phyloP scores from a whole-genome alignment of 2,888 invertebrate species.

The Scaptomyza cyrtandrae region DNA sequence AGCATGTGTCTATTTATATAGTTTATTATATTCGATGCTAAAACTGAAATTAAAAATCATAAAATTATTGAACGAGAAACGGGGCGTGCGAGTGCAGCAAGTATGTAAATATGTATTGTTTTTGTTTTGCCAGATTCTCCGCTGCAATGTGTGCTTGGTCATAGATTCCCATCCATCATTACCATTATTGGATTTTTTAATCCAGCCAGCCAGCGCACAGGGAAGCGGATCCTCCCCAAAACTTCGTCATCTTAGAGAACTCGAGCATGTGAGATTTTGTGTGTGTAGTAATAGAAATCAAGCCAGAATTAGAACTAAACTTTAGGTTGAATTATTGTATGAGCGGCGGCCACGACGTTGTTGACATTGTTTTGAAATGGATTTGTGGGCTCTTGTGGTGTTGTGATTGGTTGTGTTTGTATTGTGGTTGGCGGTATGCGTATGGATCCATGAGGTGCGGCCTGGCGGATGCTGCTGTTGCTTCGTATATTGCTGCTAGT shows the following conservation, averaged over 20 bases:
- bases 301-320: slow-evolving; percentile 43
- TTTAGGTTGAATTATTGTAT: slow-evolving; percentile 36
- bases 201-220: slow-evolving; percentile 52
- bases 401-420: slow-evolving; percentile 18
- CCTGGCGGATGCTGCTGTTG: slow-evolving; percentile 44
- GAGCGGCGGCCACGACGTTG: slow-evolving; percentile 17
- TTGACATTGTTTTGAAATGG: slow-evolving; percentile 18
- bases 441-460: slow-evolving; percentile 47
- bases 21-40: slow-evolving; percentile 71
- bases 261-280: slow-evolving; percentile 16
- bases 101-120: slow-evolving; percentile 24
- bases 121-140: slow-evolving; percentile 20
- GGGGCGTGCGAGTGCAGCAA: slow-evolving; percentile 57
- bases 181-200: background rate
- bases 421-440: slow-evolving; percentile 47
- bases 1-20: slow-evolving; percentile 57
- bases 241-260: slow-evolving; percentile 70
- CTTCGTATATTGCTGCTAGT: slow-evolving; percentile 21
- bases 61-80: slow-evolving; percentile 64
- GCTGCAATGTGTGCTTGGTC: slow-evolving; percentile 13
- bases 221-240: slow-evolving; percentile 41
- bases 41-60: slow-evolving; percentile 66
- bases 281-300: slow-evolving; percentile 26
- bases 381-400: slow-evolving; percentile 18
- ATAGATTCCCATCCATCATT: slow-evolving; percentile 2